Conservation (phyloP, 2,797 vertebrate genomes). For the Champsocephalus gunnari region DNA sequence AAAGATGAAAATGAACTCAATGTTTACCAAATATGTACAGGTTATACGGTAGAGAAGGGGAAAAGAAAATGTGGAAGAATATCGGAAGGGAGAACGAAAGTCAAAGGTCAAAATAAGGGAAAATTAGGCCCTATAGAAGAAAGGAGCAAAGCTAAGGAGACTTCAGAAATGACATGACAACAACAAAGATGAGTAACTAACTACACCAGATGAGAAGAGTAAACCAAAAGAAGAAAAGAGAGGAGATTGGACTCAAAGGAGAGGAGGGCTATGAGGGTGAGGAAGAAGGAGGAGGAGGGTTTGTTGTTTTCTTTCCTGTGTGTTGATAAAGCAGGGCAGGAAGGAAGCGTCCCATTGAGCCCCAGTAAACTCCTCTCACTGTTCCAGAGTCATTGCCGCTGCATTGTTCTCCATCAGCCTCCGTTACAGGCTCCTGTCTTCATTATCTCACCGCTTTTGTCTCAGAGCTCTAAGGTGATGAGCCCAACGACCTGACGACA, state of each 20-base stretch:
- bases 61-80: background rate
- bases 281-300: conserved; percentile 15
- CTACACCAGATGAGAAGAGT: background rate
- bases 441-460: conserved; percentile 75
- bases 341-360: conserved; percentile 58
- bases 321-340: conserved; percentile 67
- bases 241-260: conserved; percentile 7
- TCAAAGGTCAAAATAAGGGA: background rate
- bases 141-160: background rate
- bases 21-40: conserved; percentile 2
- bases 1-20: background rate
- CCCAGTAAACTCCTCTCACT: conserved; percentile 54
- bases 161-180: background rate
- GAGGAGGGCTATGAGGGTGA: conserved; percentile 1
- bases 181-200: background rate
- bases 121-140: background rate
- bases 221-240: conserved; percentile 5
- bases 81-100: background rate
- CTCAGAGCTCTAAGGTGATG: conserved; percentile 65
- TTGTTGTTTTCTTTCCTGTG: conserved; percentile 69
- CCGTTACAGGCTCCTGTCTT: conserved; percentile 49
- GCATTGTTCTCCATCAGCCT: conserved; percentile 66
- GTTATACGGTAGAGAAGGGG: background rate
- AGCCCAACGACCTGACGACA: conserved; percentile 57
- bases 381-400: conserved; percentile 52